These are phyloP conservation scores for Drosophila meridionalis DNA, from an alignment of 2,888 invertebrate species.

Conservation along the genomic window DNA sequence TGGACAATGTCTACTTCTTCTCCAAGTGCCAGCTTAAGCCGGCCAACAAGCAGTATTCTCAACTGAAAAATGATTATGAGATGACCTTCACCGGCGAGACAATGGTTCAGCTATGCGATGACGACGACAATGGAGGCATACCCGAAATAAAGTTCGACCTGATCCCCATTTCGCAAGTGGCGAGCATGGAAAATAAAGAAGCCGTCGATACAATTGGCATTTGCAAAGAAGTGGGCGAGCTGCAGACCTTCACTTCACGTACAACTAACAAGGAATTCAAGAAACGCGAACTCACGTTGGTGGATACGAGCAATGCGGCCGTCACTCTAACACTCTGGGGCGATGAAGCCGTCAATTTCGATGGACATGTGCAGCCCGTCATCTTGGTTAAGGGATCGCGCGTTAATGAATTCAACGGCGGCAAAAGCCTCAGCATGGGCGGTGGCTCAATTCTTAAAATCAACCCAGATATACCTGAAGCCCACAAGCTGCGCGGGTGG, in stretches of 20 bases:
- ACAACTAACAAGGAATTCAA: conserved; percentile 92
- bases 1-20: conserved; percentile 95
- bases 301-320: conserved; percentile 93
- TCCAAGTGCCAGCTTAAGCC: conserved; percentile 94
- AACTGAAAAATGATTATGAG: conserved; percentile 97
- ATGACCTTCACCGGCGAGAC: conserved; percentile 94
- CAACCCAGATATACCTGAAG: conserved; percentile 96
- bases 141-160: conserved; percentile 93
- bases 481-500: conserved; percentile 95
- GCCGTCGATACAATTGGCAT: conserved; percentile 95
- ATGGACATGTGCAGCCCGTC: conserved; percentile 91
- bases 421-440: conserved; percentile 89
- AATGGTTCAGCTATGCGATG: conserved; percentile 86
- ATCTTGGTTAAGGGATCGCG: conserved; percentile 94
- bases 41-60: conserved; percentile 95
- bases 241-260: conserved; percentile 90
- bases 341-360: conserved; percentile 93
- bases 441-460: conserved; percentile 89
- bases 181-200: conserved; percentile 88
- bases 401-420: conserved; percentile 94
- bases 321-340: conserved; percentile 97
- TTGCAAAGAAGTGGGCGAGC: conserved; percentile 90
- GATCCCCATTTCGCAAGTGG: conserved; percentile 90
- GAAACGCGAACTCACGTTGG: conserved; percentile 94
- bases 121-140: conserved; percentile 87